These are phyloP conservation scores for Hippopotamus amphibius DNA, from an alignment of 2,113 vertebrate genomes.

Conservation along the genomic window DNA sequence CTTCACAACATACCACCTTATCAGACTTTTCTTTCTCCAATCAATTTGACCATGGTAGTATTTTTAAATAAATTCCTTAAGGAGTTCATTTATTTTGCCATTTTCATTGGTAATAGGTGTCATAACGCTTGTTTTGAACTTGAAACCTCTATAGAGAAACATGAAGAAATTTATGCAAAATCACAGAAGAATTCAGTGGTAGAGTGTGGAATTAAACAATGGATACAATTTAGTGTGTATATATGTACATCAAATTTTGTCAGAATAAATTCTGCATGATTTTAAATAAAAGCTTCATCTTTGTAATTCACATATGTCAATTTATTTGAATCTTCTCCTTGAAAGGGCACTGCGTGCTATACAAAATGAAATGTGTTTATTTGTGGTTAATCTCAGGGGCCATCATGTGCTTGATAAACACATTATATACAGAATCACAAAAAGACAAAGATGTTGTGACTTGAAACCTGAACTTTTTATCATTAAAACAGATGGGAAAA, in stretches of 20 bases:
- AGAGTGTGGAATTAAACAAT: slow-evolving; percentile 11
- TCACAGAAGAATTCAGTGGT: slow-evolving; percentile 34
- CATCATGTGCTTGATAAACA: slow-evolving; percentile 59
- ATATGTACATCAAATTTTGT: slow-evolving; percentile 34
- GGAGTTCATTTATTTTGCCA: not conserved
- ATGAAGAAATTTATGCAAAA: slow-evolving; percentile 44
- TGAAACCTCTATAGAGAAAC: slow-evolving; percentile 50
- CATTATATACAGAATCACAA: slow-evolving; percentile 66
- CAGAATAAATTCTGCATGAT: slow-evolving; percentile 54
- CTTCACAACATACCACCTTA: not conserved
- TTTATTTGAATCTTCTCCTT: slow-evolving; percentile 64
- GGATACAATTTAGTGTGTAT: slow-evolving; percentile 46
- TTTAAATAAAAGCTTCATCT: slow-evolving; percentile 64
- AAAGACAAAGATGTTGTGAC: slow-evolving; percentile 29
- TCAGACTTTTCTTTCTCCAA: slow-evolving; percentile 19
- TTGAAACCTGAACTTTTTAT: slow-evolving; percentile 64
- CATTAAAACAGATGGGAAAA: slow-evolving; percentile 71
- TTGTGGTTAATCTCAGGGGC: slow-evolving; percentile 64
- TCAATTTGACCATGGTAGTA: slow-evolving; percentile 1
- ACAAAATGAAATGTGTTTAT: slow-evolving; percentile 38
- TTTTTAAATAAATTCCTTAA: slow-evolving; percentile 44
- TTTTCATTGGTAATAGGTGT: not conserved
- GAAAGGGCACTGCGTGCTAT: slow-evolving; percentile 38
- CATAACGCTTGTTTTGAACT: slow-evolving; percentile 34
- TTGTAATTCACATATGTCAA: slow-evolving; percentile 54